These are phyloP conservation scores for Neostethus bicornis DNA, from an alignment of 2,797 vertebrate species.

Conservation along the genomic window DNA sequence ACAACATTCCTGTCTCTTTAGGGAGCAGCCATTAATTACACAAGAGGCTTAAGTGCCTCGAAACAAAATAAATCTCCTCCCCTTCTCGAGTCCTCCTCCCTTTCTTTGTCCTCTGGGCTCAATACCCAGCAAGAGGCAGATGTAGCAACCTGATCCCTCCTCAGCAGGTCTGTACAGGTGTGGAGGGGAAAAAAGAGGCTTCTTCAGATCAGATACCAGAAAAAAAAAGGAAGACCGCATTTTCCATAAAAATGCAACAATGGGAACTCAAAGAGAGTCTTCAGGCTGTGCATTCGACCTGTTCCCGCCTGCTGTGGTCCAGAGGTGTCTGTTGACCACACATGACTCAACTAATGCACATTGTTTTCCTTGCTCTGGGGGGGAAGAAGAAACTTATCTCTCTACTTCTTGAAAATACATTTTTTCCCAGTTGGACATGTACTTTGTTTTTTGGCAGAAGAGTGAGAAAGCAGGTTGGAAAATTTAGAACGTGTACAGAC, in stretches of 20 bases:
- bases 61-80: slow-evolving; percentile 47
- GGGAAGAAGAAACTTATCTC: slow-evolving; percentile 19
- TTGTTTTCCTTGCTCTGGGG: slow-evolving; percentile 56
- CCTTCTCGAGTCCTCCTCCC: slow-evolving; percentile 11
- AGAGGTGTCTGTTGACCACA: slow-evolving; percentile 72
- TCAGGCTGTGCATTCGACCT: slow-evolving; percentile 58
- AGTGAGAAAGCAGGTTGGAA: slow-evolving; percentile 17
- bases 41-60: slow-evolving; percentile 29
- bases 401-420: slow-evolving; percentile 33
- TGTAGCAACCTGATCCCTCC: slow-evolving; percentile 59
- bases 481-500: slow-evolving; percentile 28
- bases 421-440: slow-evolving; percentile 23
- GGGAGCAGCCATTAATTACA: slow-evolving; percentile 26
- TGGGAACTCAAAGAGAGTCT: slow-evolving; percentile 61
- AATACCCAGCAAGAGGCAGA: slow-evolving; percentile 38
- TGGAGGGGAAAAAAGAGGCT: no score
- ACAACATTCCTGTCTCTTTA: slow-evolving; percentile 12
- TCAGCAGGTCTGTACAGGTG: slow-evolving; percentile 68
- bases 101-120: slow-evolving; percentile 47
- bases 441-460: slow-evolving; percentile 20
- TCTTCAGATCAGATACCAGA: slow-evolving; percentile 48
- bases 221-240: slow-evolving; percentile 59
- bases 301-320: slow-evolving; percentile 56
- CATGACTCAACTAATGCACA: slow-evolving; percentile 65
- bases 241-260: slow-evolving; percentile 62